Percentiles rank a stretch among this genome's conserved stretches.
These are phyloP conservation scores for Carlito syrichta DNA, from an alignment of 2,113 vertebrate species.

Conservation along the genomic window DNA sequence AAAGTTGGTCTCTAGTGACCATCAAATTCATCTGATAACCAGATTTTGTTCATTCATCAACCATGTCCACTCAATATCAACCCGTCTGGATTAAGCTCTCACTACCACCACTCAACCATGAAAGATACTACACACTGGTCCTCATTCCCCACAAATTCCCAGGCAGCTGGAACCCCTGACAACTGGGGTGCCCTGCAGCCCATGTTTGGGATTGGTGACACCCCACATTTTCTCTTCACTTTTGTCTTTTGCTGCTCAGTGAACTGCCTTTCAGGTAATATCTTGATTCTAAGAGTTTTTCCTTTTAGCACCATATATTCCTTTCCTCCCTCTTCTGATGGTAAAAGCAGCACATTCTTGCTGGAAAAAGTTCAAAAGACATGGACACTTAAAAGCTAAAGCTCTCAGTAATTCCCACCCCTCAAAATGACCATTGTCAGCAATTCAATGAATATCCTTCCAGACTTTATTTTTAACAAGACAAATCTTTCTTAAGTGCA, in stretches of 20 bases:
- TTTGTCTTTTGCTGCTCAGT: neutral
- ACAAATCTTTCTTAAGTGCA: neutral
- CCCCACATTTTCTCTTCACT: neutral
- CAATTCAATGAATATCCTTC: neutral
- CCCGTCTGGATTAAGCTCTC: neutral
- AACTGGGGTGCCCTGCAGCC: neutral
- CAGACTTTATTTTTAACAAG: neutral
- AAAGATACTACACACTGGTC: neutral
- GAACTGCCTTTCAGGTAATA: neutral
- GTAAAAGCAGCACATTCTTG: neutral
- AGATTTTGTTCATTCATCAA: neutral
- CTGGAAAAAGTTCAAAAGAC: neutral
- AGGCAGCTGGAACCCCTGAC: neutral
- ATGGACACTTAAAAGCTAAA: neutral
- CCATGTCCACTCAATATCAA: neutral
- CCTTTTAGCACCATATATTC: neutral
- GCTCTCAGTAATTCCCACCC: neutral
- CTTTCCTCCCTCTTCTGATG: neutral
- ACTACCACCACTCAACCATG: too few species aligned
- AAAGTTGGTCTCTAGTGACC: neutral
- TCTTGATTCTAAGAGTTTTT: neutral
- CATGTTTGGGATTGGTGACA: accelerated
- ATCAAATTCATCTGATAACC: neutral
- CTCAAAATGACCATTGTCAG: neutral
- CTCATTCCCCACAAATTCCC: neutral